phyloP scores from a whole-genome alignment of 1,140 invertebrate species.

The Asbolus verrucosus region DNA sequence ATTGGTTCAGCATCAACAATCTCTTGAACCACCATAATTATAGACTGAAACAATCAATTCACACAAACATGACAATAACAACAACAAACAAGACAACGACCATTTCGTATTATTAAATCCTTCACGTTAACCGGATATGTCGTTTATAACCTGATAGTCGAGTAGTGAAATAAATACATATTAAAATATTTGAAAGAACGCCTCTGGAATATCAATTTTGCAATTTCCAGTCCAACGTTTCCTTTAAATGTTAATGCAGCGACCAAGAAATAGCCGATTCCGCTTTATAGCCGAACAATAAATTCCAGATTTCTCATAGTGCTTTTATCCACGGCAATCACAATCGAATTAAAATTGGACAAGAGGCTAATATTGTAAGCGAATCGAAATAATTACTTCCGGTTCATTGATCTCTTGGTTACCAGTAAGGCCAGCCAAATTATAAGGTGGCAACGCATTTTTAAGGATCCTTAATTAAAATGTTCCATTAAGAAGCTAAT shows the following conservation, averaged over 20 bases:
- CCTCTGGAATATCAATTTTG: conserved; percentile 16
- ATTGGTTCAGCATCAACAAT: too few species aligned
- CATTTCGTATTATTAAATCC: conserved; percentile 19
- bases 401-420: background rate
- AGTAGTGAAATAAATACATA: conserved; percentile 33
- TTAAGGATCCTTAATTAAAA: background rate
- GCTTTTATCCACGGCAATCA: background rate
- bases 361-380: conserved; percentile 1
- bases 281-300: too few species aligned
- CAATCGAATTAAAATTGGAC: conserved; percentile 13
- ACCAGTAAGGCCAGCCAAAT: background rate
- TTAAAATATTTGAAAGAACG: conserved; percentile 9
- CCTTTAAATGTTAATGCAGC: background rate
- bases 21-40: background rate
- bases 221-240: background rate
- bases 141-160: conserved; percentile 24
- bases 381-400: conserved; percentile 6
- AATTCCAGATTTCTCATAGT: background rate
- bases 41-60: background rate
- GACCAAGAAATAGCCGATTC: background rate
- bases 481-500: too few species aligned
- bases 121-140: conserved; percentile 31
- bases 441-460: background rate
- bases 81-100: conserved; percentile 16
- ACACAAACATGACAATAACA: background rate